A percentile compares a stretch with the other conserved stretches of the same genome.
Evolutionary conservation across 2,113 vertebrate species (phyloP).

Genomic region (Capricornis sumatraensis): DNA sequence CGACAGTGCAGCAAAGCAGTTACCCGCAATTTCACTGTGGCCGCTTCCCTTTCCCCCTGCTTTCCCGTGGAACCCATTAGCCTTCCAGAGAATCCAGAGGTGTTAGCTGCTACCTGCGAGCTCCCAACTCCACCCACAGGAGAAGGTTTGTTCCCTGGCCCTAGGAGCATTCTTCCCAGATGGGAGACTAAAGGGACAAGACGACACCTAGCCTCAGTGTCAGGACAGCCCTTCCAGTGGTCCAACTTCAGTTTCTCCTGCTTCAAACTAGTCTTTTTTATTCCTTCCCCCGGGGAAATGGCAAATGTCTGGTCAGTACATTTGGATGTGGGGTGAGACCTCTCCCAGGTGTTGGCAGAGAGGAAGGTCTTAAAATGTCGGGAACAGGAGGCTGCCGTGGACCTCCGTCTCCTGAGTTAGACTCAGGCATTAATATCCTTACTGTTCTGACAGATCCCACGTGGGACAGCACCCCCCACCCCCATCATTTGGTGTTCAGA

Average conservation of each 20-base stretch:
- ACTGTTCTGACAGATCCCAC: neutral
- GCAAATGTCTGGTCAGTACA: neutral
- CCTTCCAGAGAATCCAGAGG: neutral
- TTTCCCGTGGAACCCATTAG: too few species aligned
- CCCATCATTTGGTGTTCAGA: neutral
- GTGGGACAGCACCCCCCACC: rapidly evolving
- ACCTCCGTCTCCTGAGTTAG: neutral
- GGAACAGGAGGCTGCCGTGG: neutral
- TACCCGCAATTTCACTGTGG: constrained; percentile 83
- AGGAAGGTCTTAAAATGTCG: neutral
- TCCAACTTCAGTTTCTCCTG: neutral
- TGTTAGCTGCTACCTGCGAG: neutral
- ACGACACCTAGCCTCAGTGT: neutral
- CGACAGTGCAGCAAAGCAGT: constrained; percentile 92
- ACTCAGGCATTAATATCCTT: neutral
- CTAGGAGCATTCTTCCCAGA: neutral
- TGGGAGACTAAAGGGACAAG: neutral
- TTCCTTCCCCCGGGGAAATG: neutral
- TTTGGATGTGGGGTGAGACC: neutral
- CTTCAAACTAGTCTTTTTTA: neutral
- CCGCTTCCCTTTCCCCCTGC: neutral
- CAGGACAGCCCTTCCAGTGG: neutral
- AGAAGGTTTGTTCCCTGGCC: neutral
- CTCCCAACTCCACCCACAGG: neutral
- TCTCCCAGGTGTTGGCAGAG: neutral